phyloP scores from a whole-genome alignment of 2,888 invertebrate genomes.

The Melinaea marsaeus region DNA sequence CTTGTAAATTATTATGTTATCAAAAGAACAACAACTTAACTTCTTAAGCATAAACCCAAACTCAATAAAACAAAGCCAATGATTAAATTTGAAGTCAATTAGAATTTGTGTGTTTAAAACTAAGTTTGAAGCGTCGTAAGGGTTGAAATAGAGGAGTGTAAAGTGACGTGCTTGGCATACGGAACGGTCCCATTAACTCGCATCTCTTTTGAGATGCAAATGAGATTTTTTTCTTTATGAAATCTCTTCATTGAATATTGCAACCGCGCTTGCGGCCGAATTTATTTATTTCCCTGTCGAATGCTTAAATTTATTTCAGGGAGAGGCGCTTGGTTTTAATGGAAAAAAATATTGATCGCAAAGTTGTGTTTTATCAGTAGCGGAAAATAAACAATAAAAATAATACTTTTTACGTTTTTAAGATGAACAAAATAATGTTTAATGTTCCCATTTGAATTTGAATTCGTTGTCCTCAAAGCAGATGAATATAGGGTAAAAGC shows the following conservation, averaged over 20 bases:
- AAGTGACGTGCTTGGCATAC: constrained; percentile 68
- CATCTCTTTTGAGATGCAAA: constrained; percentile 75
- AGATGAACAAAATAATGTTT: neutral
- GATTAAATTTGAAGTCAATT: constrained; percentile 14
- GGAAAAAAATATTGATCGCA: neutral
- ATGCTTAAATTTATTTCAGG: constrained; percentile 45
- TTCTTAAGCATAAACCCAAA: too few species aligned
- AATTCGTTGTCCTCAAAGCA: constrained; percentile 35
- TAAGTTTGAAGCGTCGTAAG: constrained; percentile 57
- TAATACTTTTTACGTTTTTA: too few species aligned
- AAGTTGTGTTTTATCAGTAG: too few species aligned
- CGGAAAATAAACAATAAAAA: too few species aligned
- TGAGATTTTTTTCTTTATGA: constrained; percentile 64
- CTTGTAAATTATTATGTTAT: too few species aligned
- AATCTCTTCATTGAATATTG: constrained; percentile 74
- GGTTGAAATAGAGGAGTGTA: constrained; percentile 61
- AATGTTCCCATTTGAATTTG: constrained; percentile 24
- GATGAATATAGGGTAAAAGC: constrained; percentile 53
- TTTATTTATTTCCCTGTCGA: constrained; percentile 56
- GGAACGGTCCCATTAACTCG: constrained; percentile 66
- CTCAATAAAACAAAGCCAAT: too few species aligned
- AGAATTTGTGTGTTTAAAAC: constrained; percentile 34
- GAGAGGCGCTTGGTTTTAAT: constrained; percentile 18
- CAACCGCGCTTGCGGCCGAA: constrained; percentile 59
- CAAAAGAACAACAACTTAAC: too few species aligned